Percentiles rank a stretch among this genome's conserved stretches.
These are phyloP conservation scores for Xanthorhoe designata DNA, from an alignment of 2,888 invertebrate species.

Conservation along the genomic window DNA sequence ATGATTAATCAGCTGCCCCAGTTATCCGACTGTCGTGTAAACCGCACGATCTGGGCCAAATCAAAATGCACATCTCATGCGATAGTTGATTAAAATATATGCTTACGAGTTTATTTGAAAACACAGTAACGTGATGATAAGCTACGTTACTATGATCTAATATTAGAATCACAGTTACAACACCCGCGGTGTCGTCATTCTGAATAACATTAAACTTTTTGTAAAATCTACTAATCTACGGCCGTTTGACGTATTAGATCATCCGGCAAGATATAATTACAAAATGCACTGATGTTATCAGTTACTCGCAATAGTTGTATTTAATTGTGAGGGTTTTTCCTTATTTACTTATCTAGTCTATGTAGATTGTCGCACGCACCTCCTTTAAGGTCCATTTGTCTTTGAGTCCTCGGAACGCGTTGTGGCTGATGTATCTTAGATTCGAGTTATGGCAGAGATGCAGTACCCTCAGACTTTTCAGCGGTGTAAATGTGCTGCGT, in stretches of 20 bases:
- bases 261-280: conserved; percentile 37
- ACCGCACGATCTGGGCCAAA: conserved; percentile 74
- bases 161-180: conserved; percentile 52
- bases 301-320: conserved; percentile 30
- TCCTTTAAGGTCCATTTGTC: conserved; percentile 82
- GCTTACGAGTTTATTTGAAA: conserved; percentile 45
- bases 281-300: conserved; percentile 34
- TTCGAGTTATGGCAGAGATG: conserved; percentile 83
- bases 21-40: conserved; percentile 70
- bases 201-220: conserved; percentile 50
- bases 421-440: conserved; percentile 84
- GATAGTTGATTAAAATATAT: conserved; percentile 48
- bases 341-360: conserved; percentile 26
- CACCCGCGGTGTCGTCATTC: conserved; percentile 51
- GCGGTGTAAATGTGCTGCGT: conserved; percentile 81
- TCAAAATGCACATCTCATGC: conserved; percentile 55
- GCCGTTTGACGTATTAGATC: conserved; percentile 43
- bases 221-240: conserved; percentile 44
- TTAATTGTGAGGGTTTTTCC: conserved; percentile 39
- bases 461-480: conserved; percentile 74
- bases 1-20: conserved; percentile 77
- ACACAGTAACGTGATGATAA: conserved; percentile 47
- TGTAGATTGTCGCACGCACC: conserved; percentile 60
- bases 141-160: conserved; percentile 45
- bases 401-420: conserved; percentile 83